A percentile compares a stretch with the other conserved stretches of the same genome.
Conservation (phyloP, 2,113 vertebrate genomes). For the Calidris pygmaea region DNA sequence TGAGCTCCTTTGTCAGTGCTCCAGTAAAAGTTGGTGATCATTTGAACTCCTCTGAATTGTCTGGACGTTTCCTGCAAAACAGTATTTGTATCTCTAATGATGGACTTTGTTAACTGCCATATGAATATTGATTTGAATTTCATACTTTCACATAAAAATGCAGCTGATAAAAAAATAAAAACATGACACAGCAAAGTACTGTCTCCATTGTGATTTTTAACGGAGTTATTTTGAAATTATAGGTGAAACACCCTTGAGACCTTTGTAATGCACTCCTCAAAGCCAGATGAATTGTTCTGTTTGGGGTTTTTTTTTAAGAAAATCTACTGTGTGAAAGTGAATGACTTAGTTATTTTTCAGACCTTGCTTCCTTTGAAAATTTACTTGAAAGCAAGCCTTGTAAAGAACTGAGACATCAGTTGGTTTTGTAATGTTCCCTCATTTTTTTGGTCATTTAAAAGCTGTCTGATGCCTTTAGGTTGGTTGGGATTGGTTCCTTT, state of each 20-base stretch:
- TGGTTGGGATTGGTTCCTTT: background rate
- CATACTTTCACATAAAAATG: background rate
- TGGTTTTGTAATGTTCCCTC: background rate
- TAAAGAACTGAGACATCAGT: background rate
- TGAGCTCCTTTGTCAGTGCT: background rate
- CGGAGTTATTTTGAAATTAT: background rate
- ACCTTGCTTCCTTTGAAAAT: background rate
- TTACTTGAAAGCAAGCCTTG: background rate
- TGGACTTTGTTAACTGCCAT: background rate
- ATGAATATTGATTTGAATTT: background rate
- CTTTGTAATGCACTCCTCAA: accelerated
- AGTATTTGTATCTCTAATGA: background rate
- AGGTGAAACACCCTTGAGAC: accelerated
- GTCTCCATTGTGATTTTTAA: background rate
- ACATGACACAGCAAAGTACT: background rate
- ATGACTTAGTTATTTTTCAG: background rate
- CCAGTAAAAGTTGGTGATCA: background rate
- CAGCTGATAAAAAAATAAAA: background rate
- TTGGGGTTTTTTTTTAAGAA: background rate
- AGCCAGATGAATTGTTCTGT: background rate
- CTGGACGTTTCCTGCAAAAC: background rate
- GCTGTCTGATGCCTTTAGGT: background rate
- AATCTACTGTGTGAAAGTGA: accelerated
- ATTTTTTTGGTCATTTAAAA: background rate
- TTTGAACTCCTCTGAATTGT: background rate